Evolutionary conservation across 2,113 vertebrate species (phyloP).

Genomic region (Lampris megalopsis): DNA sequence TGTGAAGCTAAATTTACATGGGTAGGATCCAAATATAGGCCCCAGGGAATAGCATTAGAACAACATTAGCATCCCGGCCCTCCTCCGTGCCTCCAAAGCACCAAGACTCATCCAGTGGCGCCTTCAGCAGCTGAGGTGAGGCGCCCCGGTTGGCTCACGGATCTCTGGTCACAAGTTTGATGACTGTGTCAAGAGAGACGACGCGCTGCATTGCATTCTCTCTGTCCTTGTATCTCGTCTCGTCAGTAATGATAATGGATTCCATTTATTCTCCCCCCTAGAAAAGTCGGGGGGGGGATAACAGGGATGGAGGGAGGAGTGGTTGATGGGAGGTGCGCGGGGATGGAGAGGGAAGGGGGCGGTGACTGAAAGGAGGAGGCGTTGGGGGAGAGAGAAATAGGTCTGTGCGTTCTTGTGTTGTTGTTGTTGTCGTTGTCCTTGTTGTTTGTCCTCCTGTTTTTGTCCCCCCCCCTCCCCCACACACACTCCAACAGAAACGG

Average conservation of each 20-base stretch:
- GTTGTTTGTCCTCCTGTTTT: slow-evolving; percentile 3
- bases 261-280: slow-evolving; percentile 44
- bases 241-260: slow-evolving; percentile 60
- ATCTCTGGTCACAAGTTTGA: slow-evolving; percentile 51
- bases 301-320: slow-evolving; percentile 30
- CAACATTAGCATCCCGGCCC: slow-evolving; percentile 52
- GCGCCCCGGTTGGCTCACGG: slow-evolving; percentile 9
- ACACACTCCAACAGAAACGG: slow-evolving; percentile 28
- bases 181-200: slow-evolving; percentile 64
- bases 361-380: slow-evolving; percentile 18
- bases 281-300: slow-evolving; percentile 34
- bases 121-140: slow-evolving; percentile 43
- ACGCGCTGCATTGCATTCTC: slow-evolving; percentile 51
- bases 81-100: slow-evolving; percentile 48
- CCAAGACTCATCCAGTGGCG: slow-evolving; percentile 44
- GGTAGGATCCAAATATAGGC: slow-evolving; percentile 68
- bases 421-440: not conserved
- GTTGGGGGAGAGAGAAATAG: slow-evolving; percentile 19
- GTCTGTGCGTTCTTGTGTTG: slow-evolving; percentile 18
- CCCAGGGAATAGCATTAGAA: slow-evolving; percentile 67
- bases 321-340: not conserved
- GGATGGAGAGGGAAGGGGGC: not conserved
- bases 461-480: not conserved
- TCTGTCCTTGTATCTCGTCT: slow-evolving; percentile 62
- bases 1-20: slow-evolving; percentile 66